phyloP scores from a whole-genome alignment of 2,888 invertebrate species.

The Drepana falcataria region DNA sequence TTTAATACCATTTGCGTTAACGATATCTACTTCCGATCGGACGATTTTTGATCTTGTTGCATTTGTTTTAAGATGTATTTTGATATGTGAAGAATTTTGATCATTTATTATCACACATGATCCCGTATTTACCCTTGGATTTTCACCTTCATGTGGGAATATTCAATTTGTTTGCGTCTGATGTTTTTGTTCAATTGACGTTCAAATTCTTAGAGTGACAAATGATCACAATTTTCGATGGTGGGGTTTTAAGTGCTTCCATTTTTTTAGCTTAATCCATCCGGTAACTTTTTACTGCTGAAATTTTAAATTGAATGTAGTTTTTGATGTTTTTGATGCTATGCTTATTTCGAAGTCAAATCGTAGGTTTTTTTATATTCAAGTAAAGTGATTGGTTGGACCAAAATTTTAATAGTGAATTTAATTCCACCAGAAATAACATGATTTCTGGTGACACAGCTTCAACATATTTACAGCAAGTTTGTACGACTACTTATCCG shows the following conservation, averaged over 20 bases:
- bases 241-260: background rate
- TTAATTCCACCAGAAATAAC: too few species aligned
- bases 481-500: too few species aligned
- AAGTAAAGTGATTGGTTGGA: too few species aligned
- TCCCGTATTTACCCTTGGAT: constrained; percentile 71
- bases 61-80: constrained; percentile 25
- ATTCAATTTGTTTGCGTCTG: constrained; percentile 72
- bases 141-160: constrained; percentile 77
- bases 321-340: too few species aligned
- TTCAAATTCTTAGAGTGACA: constrained; percentile 62
- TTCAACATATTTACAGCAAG: too few species aligned
- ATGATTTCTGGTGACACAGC: too few species aligned
- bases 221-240: constrained; percentile 51
- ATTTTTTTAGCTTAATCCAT: constrained; percentile 6
- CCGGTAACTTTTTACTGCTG: background rate
- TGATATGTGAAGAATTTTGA: constrained; percentile 21
- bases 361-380: too few species aligned
- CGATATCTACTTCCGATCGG: constrained; percentile 31
- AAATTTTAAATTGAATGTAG: background rate
- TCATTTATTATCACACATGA: constrained; percentile 62
- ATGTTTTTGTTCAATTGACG: constrained; percentile 77
- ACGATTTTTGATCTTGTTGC: constrained; percentile 24
- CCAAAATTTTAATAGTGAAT: too few species aligned
- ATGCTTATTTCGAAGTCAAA: too few species aligned
- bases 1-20: constrained; percentile 51